These are phyloP conservation scores for Schizopygopsis pylzovi DNA, from an alignment of 2,797 vertebrate species.

Conservation along the genomic window DNA sequence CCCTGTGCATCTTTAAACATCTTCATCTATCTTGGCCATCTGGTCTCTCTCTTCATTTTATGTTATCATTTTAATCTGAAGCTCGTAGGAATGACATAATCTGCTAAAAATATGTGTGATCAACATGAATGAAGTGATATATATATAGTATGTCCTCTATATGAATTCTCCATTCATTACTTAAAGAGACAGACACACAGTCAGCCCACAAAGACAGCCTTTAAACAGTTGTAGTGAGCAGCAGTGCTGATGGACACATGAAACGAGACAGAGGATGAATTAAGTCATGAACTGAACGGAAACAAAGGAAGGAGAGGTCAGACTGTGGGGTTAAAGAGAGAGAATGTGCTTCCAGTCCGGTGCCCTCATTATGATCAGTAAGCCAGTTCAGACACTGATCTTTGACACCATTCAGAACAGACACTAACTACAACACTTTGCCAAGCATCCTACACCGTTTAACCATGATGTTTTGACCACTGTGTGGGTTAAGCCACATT, in stretches of 20 bases:
- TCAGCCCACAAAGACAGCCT: conserved; percentile 36
- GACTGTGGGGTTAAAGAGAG: not conserved
- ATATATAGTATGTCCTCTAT: not conserved
- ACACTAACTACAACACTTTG: not conserved
- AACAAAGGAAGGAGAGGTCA: conserved; percentile 25
- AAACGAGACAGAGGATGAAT: conserved; percentile 42
- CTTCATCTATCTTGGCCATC: not conserved
- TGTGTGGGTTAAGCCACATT: not conserved
- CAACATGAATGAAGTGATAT: not conserved
- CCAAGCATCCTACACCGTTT: not conserved
- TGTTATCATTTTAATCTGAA: not conserved
- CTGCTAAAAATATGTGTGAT: not conserved
- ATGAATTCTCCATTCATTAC: conserved; percentile 8
- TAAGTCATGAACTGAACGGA: not conserved
- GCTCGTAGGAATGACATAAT: not conserved
- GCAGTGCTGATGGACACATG: not conserved
- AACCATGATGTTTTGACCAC: not conserved
- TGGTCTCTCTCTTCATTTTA: not conserved
- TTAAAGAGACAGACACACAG: not conserved
- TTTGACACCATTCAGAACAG: conserved; percentile 21
- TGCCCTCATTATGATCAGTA: conserved; percentile 56
- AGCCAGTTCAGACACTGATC: conserved; percentile 42
- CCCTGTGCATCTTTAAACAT: not conserved
- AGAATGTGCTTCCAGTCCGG: conserved; percentile 49
- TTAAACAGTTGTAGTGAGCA: conserved; percentile 7